A percentile compares a stretch with the other conserved stretches of the same genome.
phyloP scores from a whole-genome alignment of 2,113 vertebrate species.

The Tachysurus vachellii region DNA sequence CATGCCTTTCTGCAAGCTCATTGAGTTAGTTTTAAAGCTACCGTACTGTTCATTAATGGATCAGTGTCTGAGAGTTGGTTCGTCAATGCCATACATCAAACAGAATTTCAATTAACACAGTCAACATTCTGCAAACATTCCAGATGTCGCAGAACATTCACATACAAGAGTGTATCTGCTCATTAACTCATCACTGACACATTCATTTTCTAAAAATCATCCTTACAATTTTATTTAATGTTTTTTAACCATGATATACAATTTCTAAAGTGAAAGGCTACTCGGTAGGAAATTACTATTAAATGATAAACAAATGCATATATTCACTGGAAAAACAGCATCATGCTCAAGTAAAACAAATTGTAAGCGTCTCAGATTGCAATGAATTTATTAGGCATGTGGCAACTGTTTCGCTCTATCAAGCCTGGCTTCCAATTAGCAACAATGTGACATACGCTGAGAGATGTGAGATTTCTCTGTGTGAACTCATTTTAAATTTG shows the following conservation, averaged over 20 bases:
- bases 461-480: conserved; percentile 55
- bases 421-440: conserved; percentile 58
- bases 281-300: neutral
- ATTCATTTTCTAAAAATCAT: neutral
- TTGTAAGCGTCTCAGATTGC: conserved; percentile 26
- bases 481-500: conserved; percentile 59
- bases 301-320: conserved; percentile 12
- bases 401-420: conserved; percentile 52
- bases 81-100: conserved; percentile 35
- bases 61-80: conserved; percentile 26
- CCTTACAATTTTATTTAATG: neutral
- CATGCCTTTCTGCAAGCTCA: conserved; percentile 40
- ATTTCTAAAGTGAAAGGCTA: conserved; percentile 6
- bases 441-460: conserved; percentile 55
- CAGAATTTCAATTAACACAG: conserved; percentile 26
- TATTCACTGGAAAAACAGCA: conserved; percentile 22
- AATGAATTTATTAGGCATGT: conserved; percentile 52
- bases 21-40: conserved; percentile 34
- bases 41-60: conserved; percentile 44
- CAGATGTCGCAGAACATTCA: conserved; percentile 4
- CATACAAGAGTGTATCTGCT: neutral
- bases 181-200: neutral
- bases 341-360: conserved; percentile 26
- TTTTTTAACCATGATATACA: neutral
- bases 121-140: conserved; percentile 1